Evolutionary conservation across 2,797 vertebrate genomes (phyloP).

Genomic region (Petrocephalus sullivani): DNA sequence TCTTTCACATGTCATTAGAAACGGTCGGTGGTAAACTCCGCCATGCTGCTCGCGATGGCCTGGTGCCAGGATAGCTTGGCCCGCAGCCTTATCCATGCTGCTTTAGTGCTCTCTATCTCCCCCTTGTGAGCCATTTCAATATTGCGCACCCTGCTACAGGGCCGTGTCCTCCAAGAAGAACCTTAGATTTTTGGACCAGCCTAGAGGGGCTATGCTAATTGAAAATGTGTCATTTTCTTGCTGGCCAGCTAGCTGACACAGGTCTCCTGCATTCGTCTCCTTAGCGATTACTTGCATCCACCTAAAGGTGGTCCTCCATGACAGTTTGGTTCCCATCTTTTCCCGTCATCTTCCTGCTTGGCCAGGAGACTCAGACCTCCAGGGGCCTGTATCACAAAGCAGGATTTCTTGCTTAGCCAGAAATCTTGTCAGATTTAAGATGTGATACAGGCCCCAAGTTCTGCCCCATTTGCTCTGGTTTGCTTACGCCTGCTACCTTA

Average conservation of each 20-base stretch:
- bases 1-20: constrained; percentile 4
- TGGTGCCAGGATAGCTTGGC: not conserved
- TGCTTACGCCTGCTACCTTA: not conserved
- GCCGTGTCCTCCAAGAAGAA: not conserved
- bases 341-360: not conserved
- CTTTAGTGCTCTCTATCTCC: not conserved
- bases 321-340: not conserved
- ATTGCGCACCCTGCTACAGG: not conserved
- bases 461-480: not conserved
- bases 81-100: not conserved
- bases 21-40: not conserved
- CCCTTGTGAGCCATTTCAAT: not conserved
- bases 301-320: too few relatives aligned
- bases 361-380: not conserved
- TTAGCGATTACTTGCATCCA: not conserved
- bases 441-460: not conserved
- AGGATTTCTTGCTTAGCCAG: not conserved
- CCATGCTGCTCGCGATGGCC: not conserved
- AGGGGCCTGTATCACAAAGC: not conserved
- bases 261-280: not conserved
- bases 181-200: not conserved
- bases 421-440: not conserved
- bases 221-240: not conserved
- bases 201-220: not conserved
- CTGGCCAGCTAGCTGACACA: not conserved